Evolutionary conservation across 1,140 invertebrate species (phyloP).

Genomic region (Drosophila athabasca): DNA sequence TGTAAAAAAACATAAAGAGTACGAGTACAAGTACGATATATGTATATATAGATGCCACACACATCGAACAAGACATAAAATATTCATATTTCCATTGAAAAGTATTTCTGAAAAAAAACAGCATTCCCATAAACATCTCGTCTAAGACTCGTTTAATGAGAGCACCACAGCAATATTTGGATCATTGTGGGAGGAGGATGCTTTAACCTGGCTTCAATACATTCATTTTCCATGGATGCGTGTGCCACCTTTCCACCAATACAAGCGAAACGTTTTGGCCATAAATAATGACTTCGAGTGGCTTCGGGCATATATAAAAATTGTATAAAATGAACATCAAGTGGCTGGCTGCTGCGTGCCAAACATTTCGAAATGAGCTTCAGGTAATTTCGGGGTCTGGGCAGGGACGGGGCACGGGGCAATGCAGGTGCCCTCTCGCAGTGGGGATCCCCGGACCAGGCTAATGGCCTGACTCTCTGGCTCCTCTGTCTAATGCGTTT

Average conservation of each 20-base stretch:
- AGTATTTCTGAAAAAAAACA: constrained; percentile 23
- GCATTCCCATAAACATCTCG: constrained; percentile 26
- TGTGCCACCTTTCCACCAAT: constrained; percentile 4
- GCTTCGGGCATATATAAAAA: constrained; percentile 35
- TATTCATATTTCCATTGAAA: constrained; percentile 38
- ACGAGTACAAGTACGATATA: background rate
- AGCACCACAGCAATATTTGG: too few relatives aligned
- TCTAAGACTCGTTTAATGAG: constrained; percentile 38
- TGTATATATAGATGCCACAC: background rate
- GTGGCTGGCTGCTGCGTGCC: constrained; percentile 39
- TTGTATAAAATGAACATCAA: constrained; percentile 51
- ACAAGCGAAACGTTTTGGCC: constrained; percentile 48
- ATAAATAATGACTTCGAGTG: constrained; percentile 73
- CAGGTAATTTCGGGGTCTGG: constrained; percentile 54
- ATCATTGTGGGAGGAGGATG: too few relatives aligned
- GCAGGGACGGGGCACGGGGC: background rate
- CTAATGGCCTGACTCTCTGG: constrained; percentile 34
- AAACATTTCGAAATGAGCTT: constrained; percentile 62
- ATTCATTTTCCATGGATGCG: too few relatives aligned
- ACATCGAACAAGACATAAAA: constrained; percentile 34
- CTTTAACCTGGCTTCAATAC: background rate
- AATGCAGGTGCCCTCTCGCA: constrained; percentile 31
- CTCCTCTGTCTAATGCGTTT: constrained; percentile 57
- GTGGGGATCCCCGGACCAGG: background rate
- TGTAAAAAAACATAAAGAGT: constrained; percentile 17